Base-by-base conservation (phyloP, 2,888 invertebrate genomes). In the Himalopsyche tibetana region DNA sequence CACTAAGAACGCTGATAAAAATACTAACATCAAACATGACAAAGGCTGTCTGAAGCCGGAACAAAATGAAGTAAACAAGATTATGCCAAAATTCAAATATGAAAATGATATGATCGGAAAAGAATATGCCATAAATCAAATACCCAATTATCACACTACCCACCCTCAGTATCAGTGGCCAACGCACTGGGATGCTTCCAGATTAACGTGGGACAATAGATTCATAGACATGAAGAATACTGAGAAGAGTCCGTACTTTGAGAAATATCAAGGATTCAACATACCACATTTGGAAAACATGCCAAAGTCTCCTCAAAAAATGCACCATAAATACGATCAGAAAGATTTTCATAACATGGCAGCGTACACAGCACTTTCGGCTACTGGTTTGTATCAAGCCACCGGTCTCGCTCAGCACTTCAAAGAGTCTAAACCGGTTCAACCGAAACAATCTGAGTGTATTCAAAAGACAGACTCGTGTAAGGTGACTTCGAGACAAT, bases 121-220 rank as follows among this genome's bases (percentile, higher is more conserved):
- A 89, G 95, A 95, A 89, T 95, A 95, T 89, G 91, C 94, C 1
- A 93, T 94, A 91, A 95, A 95, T 91, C 95, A 95, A 89, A 93
- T 95, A 83, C 95, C 95, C 1, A 95, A 95, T 90, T 95, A 95
- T 89, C 95, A 95, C 89, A 93, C 95, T 81, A 93, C 94, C 0
- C 94, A 93, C 88, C 91, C 93, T 0, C 95, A 95, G 89, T 95
- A 95, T 89, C 94, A 94, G 89, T 95, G 95, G 93, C 93, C 91
- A 42, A 93, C 91, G 42, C 92, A 93, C 2, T 94, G 94, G 94
- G 94, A 94, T 89, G 92, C 92, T 36, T 90, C 93, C 11, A 90
- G 94, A 40, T 90, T 94, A 86, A 91, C 94, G 0, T 94, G 94
- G 94, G 94, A 94, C 84, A 93, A 92, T 88, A 90, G 93, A 85